Evolutionary conservation across 2,797 vertebrate genomes (phyloP), one percentile per base, ranked within the genome.

Genomic region (Phataginus tetradactyla): DNA sequence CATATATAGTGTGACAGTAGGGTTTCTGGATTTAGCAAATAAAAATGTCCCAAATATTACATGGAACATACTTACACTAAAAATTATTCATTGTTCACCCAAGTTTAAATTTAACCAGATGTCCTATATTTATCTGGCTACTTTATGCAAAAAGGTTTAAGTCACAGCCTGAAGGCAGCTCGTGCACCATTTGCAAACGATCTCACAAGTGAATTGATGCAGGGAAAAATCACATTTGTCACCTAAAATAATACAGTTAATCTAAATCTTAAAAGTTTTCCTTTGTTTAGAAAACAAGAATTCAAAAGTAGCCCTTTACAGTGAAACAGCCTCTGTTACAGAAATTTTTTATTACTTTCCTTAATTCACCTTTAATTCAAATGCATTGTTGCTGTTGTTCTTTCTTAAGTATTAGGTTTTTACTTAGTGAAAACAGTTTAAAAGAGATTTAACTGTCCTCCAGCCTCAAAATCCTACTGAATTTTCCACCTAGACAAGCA

Each of bases 271-370:
- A 39, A 74, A 86, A 85, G 64, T 29, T 39, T 66, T 92, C 4
- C 25, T 94, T 92, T 77, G 49, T 78, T 90, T 86, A 49, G 49
- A 49, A 96, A 77, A 68, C 77, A 95, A 79, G 25, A 74, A 86
- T 72, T 85, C 72, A 85, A 91, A 95, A 92, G 68, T 27, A 69
- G 5, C 32, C 49, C 49, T 53, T 88, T 61, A 71, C 77, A 68
- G 55, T 45, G 21, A 63, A 72, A 23, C 4, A 51, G 61, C 17
- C 1, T 86, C 55, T 68, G 4, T 87, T 63, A 77, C 5, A 32
- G 59, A 71, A 13, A 17, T 79, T 71, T 66, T 92, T 55, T 64
- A 59, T 53, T 12, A 14, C n/a, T 39, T 91, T 79, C 27, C 18
- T 42, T 93, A 66, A 78, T 57, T 83, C 23, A 53, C 8, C 13